Evolutionary conservation across 2,888 invertebrate species (phyloP).

Genomic region (Metacarcinus magister): DNA sequence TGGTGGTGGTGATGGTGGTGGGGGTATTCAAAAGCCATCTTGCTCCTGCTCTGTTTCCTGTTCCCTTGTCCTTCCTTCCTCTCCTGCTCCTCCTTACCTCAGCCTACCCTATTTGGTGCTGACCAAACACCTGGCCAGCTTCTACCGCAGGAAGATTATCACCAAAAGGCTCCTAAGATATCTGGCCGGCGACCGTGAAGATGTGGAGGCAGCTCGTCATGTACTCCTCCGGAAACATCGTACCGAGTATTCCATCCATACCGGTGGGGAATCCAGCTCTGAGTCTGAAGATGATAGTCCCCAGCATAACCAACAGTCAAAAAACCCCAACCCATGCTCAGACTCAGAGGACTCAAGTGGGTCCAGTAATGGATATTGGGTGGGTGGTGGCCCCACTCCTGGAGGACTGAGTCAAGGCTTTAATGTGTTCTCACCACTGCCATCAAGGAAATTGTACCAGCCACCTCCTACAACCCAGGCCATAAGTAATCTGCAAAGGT

Average conservation of each 20-base stretch:
- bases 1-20: slow-evolving; percentile 56
- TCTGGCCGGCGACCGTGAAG: slow-evolving; percentile 72
- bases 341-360: slow-evolving; percentile 59
- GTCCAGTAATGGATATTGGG: slow-evolving; percentile 60
- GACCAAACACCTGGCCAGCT: slow-evolving; percentile 74
- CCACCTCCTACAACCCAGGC: neutral
- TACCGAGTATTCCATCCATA: slow-evolving; percentile 68
- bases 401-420: neutral
- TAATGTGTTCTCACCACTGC: slow-evolving; percentile 53
- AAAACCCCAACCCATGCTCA: neutral
- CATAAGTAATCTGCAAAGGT: slow-evolving; percentile 67
- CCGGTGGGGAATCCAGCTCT: slow-evolving; percentile 74
- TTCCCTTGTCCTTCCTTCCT: neutral
- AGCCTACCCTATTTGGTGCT: slow-evolving; percentile 80
- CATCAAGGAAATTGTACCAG: slow-evolving; percentile 62
- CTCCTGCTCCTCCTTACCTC: slow-evolving; percentile 47
- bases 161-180: slow-evolving; percentile 75
- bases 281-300: slow-evolving; percentile 83
- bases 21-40: slow-evolving; percentile 45
- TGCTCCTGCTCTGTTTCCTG: slow-evolving; percentile 54
- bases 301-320: neutral
- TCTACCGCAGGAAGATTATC: slow-evolving; percentile 79
- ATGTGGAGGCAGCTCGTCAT: slow-evolving; percentile 51
- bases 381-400: slow-evolving; percentile 48
- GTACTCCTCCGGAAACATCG: slow-evolving; percentile 67